These are phyloP conservation scores for Gorsachius magnificus DNA, from an alignment of 2,797 vertebrate genomes.

Conservation along the genomic window DNA sequence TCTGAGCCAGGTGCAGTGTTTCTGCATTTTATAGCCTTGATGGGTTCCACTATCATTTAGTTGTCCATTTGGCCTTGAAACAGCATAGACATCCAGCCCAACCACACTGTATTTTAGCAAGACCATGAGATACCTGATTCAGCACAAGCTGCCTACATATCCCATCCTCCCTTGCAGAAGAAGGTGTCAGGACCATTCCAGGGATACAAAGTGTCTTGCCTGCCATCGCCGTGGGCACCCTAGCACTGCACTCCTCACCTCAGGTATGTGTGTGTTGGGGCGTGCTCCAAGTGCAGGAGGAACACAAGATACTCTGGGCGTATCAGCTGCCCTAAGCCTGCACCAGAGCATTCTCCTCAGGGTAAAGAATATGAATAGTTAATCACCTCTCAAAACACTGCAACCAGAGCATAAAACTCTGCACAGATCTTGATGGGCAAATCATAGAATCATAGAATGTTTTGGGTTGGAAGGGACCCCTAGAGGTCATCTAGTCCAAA, in stretches of 20 bases:
- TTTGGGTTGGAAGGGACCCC: too few relatives aligned
- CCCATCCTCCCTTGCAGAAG: background rate
- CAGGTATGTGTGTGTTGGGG: too few relatives aligned
- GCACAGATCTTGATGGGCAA: background rate
- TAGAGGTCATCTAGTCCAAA: too few relatives aligned
- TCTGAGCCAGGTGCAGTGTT: background rate
- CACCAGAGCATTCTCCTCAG: background rate
- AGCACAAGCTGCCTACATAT: background rate
- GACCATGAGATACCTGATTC: background rate
- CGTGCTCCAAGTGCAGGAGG: background rate
- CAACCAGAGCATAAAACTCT: background rate
- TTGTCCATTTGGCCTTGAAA: background rate
- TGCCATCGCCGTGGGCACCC: accelerated
- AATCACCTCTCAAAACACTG: background rate
- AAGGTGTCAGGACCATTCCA: background rate
- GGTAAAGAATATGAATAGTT: background rate
- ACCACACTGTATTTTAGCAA: background rate
- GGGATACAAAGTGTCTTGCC: background rate
- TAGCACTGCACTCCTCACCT: background rate
- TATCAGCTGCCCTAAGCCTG: background rate
- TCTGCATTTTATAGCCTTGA: background rate
- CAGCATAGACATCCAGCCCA: background rate
- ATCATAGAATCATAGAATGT: too few relatives aligned
- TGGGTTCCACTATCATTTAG: background rate
- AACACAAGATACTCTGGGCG: background rate